Base-by-base conservation (phyloP, 2,113 vertebrate genomes). In the Sterrhoptilus dennistouni region DNA sequence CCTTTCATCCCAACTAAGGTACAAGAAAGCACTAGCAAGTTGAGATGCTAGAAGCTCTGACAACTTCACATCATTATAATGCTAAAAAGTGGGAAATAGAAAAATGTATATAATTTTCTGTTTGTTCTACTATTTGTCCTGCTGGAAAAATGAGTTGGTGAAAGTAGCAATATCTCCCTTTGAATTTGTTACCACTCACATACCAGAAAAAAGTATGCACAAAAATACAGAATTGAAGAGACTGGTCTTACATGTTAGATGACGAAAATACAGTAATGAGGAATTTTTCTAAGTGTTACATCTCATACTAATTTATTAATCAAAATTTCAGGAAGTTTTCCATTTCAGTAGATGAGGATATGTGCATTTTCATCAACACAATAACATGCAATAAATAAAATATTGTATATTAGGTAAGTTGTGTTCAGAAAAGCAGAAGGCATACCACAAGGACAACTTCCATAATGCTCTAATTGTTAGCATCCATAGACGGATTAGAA, bases 61-160 rank as follows among this genome's bases (percentile, higher is more conserved):
- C 83, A 91, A 64, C 29, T 95, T 95, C 69, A 77, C 36, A 68
- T 83, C 52, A 93, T 94, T 92, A 94, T 36, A 77, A 89, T 80
- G 36, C 54, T 80, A 96, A 81, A 20, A 90, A 87, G 63, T n/a
- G 40, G 57, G 57, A 83, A 77, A 53, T 29, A 93, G 75, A 93
- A 96, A 95, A 87, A 87, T 66, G 17, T 93, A 82, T 89, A 88
- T 70, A 35, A 89, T 95, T 91, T 97, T 84, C 68, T 91, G 6
- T 54, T 91, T 93, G 64, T 90, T 94, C 83, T 90, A 53, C 53
- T 77, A 40, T 84, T 91, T 85, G 53, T 94, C 78, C 86, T 91
- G 20, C 35, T 75, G 61, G 42, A 86, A 28, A 91, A 90, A 70
- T 38, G n/a, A 80, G 33, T 29, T 81, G 35, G 61, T 57, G 54